Conservation (phyloP, 2,797 vertebrate species). For the Molossus molossus region DNA sequence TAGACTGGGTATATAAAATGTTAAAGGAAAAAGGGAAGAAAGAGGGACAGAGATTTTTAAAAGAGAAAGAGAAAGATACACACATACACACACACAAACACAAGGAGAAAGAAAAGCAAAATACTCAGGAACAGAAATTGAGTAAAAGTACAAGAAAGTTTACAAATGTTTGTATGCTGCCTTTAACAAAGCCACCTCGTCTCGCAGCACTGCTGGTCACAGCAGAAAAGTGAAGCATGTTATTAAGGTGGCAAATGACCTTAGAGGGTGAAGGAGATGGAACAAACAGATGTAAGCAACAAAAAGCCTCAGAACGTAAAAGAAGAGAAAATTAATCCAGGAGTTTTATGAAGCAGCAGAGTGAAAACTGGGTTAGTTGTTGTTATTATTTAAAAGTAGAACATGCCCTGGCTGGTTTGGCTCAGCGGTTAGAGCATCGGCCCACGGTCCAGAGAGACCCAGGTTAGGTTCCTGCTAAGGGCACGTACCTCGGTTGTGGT, state of each 20-base stretch:
- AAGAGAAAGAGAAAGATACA: background rate
- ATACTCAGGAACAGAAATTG: background rate
- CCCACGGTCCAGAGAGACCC: no score
- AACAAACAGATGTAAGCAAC: background rate
- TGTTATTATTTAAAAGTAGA: background rate
- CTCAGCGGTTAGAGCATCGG: no score
- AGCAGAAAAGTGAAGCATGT: background rate
- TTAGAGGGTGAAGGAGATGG: background rate
- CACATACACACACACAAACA: no score
- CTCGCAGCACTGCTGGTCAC: background rate
- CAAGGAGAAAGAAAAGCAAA: background rate
- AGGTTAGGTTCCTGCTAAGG: no score
- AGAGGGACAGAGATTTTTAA: background rate
- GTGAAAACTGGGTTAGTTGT: background rate
- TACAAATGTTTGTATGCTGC: background rate
- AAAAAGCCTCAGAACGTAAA: background rate
- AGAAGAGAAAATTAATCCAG: background rate
- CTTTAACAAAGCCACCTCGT: background rate
- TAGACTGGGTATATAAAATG: background rate
- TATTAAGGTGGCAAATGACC: background rate
- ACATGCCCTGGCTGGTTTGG: no score
- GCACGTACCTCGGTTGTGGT: no score
- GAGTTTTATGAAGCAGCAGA: background rate
- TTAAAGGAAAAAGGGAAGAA: background rate
- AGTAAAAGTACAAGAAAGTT: background rate